Conservation (phyloP, 2,888 invertebrate genomes). For the Prenolepis imparis region DNA sequence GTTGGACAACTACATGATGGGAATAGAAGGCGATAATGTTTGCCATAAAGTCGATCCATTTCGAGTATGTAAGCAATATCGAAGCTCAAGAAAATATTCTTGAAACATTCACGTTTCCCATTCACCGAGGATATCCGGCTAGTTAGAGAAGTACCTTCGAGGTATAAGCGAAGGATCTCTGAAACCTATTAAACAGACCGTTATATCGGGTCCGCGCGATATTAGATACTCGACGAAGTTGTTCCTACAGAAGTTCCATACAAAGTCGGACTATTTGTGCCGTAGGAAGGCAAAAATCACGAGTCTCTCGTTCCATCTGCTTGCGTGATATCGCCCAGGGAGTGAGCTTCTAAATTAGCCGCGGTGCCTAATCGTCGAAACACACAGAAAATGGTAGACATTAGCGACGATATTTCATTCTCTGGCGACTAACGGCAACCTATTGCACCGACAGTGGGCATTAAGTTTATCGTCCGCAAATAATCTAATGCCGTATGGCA, state of each 20-base stretch:
- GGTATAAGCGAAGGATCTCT: constrained; percentile 81
- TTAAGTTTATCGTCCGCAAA: constrained; percentile 53
- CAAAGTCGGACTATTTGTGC: constrained; percentile 79
- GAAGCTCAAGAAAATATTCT: not conserved
- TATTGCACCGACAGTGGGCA: constrained; percentile 35
- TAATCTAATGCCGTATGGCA: constrained; percentile 80
- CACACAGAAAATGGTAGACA: constrained; percentile 48
- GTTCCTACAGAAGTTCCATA: constrained; percentile 83
- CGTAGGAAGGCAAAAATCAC: constrained; percentile 78
- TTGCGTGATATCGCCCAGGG: constrained; percentile 77
- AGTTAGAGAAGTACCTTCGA: constrained; percentile 77
- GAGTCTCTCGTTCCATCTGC: constrained; percentile 80
- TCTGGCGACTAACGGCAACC: constrained; percentile 7
- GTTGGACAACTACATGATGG: not conserved
- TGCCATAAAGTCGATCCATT: not conserved
- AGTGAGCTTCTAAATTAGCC: constrained; percentile 77
- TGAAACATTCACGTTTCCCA: not conserved
- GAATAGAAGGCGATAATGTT: not conserved
- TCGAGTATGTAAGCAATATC: not conserved
- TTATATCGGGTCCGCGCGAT: constrained; percentile 75
- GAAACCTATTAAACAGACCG: constrained; percentile 80
- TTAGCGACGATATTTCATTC: constrained; percentile 38
- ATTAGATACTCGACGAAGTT: constrained; percentile 81
- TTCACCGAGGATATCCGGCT: not conserved
- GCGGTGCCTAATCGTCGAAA: constrained; percentile 73